phyloP scores from a whole-genome alignment of 1,140 invertebrate genomes.

The Procambarus virginalis region DNA sequence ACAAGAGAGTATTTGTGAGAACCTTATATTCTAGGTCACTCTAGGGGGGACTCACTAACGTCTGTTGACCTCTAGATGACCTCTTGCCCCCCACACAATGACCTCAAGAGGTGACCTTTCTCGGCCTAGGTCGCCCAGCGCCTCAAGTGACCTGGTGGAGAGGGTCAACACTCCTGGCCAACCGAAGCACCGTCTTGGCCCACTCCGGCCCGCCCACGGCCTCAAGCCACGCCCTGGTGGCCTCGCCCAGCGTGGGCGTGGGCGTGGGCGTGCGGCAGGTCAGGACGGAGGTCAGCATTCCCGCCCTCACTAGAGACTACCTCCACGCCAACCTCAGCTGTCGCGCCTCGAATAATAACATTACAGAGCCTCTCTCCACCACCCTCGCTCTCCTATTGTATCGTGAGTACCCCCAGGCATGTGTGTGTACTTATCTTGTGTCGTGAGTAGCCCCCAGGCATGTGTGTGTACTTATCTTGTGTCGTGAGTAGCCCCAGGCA shows the following conservation, averaged over 20 bases:
- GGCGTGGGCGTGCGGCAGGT: constrained; percentile 4
- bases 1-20: too few species aligned
- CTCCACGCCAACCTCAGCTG: constrained; percentile 27
- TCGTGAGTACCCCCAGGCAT: constrained; percentile 8
- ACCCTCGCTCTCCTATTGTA: neutral
- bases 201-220: neutral
- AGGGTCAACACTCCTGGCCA: constrained; percentile 11
- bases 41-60: too few species aligned
- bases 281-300: constrained; percentile 22
- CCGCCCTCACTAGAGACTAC: constrained; percentile 19
- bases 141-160: constrained; percentile 41
- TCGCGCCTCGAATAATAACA: constrained; percentile 17
- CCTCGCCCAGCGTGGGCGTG: neutral
- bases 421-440: neutral
- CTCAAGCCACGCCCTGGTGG: too few species aligned
- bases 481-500: too few species aligned
- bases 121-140: neutral
- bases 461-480: too few species aligned
- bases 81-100: too few species aligned
- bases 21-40: too few species aligned
- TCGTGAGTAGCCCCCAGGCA: too few species aligned
- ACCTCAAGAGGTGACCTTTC: too few species aligned
- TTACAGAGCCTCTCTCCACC: constrained; percentile 2
- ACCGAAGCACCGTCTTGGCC: neutral
- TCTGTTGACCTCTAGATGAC: too few species aligned